Evolutionary conservation across 1,140 invertebrate genomes (phyloP).

Genomic region (Drosophila neocordata): DNA sequence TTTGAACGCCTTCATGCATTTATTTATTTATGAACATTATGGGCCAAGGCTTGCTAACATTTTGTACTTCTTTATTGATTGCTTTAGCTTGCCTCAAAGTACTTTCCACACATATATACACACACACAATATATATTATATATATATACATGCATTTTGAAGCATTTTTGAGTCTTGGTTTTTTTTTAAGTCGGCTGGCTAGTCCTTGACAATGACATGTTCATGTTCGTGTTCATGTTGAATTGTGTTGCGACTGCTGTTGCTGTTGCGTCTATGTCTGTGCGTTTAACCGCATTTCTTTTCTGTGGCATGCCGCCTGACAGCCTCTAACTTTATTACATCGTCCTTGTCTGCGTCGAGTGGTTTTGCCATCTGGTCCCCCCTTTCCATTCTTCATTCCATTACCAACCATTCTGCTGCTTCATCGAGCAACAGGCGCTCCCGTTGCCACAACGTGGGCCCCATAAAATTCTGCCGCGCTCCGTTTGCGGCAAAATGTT

Average conservation of each 20-base stretch:
- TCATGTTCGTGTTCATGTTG: slow-evolving; percentile 7
- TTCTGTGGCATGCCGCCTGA: slow-evolving; percentile 59
- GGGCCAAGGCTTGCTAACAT: slow-evolving; percentile 21
- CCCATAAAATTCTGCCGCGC: slow-evolving; percentile 28
- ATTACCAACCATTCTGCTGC: neutral
- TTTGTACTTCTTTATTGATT: slow-evolving; percentile 63
- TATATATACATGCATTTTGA: neutral
- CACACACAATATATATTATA: slow-evolving; percentile 1
- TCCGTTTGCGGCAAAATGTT: slow-evolving; percentile 68
- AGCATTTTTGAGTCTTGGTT: slow-evolving; percentile 35
- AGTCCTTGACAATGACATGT: slow-evolving; percentile 53
- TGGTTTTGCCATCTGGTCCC: slow-evolving; percentile 54
- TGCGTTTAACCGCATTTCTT: slow-evolving; percentile 68
- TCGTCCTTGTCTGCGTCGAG: slow-evolving; percentile 66
- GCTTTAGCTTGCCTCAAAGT: slow-evolving; percentile 20
- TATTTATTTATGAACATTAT: slow-evolving; percentile 65
- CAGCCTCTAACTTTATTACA: slow-evolving; percentile 74
- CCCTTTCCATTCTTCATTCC: neutral
- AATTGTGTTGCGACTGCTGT: slow-evolving; percentile 4
- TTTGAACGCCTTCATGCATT: slow-evolving; percentile 38
- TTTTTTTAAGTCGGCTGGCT: slow-evolving; percentile 18
- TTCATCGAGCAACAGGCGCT: slow-evolving; percentile 54
- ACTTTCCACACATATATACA: neutral
- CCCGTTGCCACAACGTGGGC: slow-evolving; percentile 38
- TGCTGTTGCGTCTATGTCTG: slow-evolving; percentile 28